Percentiles rank a stretch among this genome's conserved stretches.
These are phyloP conservation scores for Oxyscelio sp. DNA, from an alignment of 2,888 invertebrate genomes.

Conservation along the genomic window DNA sequence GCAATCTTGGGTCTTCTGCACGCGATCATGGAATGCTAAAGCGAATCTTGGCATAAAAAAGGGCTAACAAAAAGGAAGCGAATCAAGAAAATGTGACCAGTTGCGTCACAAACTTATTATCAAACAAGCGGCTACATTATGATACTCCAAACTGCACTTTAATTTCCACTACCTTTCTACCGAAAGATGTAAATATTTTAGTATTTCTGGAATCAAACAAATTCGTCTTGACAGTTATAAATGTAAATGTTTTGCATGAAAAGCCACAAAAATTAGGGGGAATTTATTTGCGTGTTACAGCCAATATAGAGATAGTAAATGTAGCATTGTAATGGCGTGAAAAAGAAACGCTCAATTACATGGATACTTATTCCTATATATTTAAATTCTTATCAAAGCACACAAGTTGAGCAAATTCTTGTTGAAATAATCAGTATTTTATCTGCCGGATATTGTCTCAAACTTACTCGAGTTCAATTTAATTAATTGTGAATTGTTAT, in stretches of 20 bases:
- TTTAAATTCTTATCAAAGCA: too few relatives aligned
- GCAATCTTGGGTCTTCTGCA: conserved; percentile 65
- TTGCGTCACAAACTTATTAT: conserved; percentile 68
- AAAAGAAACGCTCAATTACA: background rate
- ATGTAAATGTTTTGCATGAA: conserved; percentile 38
- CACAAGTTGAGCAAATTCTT: too few relatives aligned
- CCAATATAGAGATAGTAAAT: conserved; percentile 16
- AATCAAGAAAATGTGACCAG: conserved; percentile 65
- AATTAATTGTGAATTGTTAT: too few relatives aligned
- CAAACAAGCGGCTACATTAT: conserved; percentile 52
- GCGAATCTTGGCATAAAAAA: conserved; percentile 21
- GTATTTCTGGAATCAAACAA: conserved; percentile 29
- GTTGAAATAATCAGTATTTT: too few relatives aligned
- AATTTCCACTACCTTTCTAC: conserved; percentile 24
- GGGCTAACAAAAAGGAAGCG: conserved; percentile 46
- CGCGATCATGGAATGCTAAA: conserved; percentile 65
- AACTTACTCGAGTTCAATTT: too few relatives aligned
- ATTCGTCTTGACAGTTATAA: conserved; percentile 41
- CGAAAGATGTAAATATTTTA: conserved; percentile 23
- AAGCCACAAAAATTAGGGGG: conserved; percentile 1
- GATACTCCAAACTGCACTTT: conserved; percentile 55
- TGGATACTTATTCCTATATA: too few relatives aligned
- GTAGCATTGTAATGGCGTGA: background rate
- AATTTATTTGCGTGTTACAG: conserved; percentile 20
- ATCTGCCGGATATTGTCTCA: too few relatives aligned